These are phyloP conservation scores for Aleiodes testaceus DNA, from an alignment of 2,888 invertebrate species.

Conservation along the genomic window DNA sequence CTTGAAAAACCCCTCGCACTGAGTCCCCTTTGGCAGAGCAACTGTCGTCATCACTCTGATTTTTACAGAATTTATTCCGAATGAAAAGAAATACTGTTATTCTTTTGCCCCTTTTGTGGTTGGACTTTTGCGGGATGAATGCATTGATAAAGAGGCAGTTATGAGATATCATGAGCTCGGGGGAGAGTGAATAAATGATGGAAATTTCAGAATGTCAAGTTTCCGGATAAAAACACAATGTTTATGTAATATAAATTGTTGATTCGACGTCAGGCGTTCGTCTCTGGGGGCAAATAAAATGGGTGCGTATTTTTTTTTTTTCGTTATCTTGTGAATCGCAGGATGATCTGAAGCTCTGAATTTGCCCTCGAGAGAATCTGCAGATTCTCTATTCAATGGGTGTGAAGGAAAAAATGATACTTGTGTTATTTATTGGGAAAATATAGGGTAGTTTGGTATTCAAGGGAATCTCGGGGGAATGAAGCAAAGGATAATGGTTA, in stretches of 20 bases:
- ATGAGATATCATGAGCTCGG: too few species aligned
- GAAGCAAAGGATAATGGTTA: conserved; percentile 27
- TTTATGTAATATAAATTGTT: neutral
- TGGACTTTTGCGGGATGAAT: too few species aligned
- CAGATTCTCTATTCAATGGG: neutral
- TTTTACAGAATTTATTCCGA: too few species aligned
- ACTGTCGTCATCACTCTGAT: neutral
- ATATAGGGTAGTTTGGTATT: conserved; percentile 15
- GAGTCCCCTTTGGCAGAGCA: neutral
- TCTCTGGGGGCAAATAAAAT: neutral
- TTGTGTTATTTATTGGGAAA: conserved; percentile 18
- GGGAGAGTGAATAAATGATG: too few species aligned
- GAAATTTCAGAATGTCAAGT: too few species aligned
- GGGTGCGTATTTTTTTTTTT: neutral
- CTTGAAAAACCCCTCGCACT: neutral
- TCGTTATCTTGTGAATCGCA: too few species aligned
- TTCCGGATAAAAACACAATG: too few species aligned
- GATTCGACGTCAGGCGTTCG: neutral
- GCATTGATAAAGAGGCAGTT: too few species aligned
- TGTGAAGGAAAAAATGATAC: neutral
- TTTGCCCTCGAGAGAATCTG: neutral
- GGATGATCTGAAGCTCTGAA: neutral
- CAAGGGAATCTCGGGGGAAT: neutral
- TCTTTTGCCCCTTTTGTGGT: too few species aligned
- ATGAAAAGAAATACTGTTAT: too few species aligned